Conservation (phyloP, 2,113 vertebrate species). For the Chinchilla lanigera region DNA sequence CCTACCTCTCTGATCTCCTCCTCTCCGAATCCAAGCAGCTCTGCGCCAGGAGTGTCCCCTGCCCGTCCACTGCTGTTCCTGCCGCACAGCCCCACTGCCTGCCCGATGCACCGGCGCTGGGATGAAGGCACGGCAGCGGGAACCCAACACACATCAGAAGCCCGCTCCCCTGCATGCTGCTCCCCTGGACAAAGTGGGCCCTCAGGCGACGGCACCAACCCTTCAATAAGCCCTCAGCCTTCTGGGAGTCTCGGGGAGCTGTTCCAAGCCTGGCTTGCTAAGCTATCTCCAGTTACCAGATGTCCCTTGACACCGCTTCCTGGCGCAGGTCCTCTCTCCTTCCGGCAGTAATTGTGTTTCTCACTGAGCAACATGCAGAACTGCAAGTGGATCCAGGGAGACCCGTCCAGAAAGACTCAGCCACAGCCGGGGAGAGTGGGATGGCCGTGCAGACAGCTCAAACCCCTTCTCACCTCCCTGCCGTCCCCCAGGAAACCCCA, state of each 20-base stretch:
- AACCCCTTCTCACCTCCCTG: not conserved
- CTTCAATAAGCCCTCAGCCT: not conserved
- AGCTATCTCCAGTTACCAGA: not conserved
- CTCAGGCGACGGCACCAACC: accelerated
- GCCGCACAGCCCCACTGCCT: accelerated
- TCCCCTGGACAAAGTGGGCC: accelerated
- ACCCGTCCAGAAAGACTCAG: accelerated
- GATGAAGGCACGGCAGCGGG: accelerated
- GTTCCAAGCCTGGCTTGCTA: not conserved
- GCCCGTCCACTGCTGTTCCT: not conserved
- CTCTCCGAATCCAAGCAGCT: not conserved
- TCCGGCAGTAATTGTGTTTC: not conserved
- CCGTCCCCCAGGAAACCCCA: not conserved
- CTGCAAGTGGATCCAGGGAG: accelerated
- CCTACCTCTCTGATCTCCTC: not conserved
- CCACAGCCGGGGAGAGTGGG: not conserved
- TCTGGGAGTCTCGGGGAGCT: not conserved
- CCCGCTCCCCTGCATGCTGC: accelerated
- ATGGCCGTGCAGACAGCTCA: accelerated
- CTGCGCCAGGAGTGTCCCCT: accelerated
- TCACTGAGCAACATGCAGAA: not conserved
- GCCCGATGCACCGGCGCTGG: accelerated
- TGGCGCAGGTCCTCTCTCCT: not conserved
- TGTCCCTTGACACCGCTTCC: not conserved
- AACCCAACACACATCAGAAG: not conserved